A percentile compares a stretch with the other conserved stretches of the same genome.
phyloP scores from a whole-genome alignment of 1,140 invertebrate species.

The Drosophila willistoni region DNA sequence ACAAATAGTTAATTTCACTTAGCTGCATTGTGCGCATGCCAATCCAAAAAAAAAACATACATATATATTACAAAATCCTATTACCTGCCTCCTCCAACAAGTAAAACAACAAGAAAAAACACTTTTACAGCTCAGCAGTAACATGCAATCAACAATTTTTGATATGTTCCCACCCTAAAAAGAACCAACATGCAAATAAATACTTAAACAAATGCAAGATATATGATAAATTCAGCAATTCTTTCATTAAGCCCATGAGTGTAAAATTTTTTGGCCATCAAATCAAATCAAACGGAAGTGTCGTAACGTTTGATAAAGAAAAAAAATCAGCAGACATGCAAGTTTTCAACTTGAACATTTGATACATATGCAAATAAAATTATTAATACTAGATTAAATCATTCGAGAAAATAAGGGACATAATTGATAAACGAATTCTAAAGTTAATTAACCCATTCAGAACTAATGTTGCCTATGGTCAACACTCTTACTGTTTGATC shows the following conservation, averaged over 20 bases:
- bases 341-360: neutral
- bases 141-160: constrained; percentile 44
- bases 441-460: too few species aligned
- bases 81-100: neutral
- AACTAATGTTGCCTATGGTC: too few species aligned
- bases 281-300: constrained; percentile 68
- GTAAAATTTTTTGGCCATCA: constrained; percentile 34
- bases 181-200: constrained; percentile 54
- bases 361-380: too few species aligned
- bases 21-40: constrained; percentile 76
- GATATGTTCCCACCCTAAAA: neutral
- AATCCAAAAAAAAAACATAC: constrained; percentile 8
- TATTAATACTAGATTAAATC: too few species aligned
- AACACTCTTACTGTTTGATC: too few species aligned
- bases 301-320: constrained; percentile 48
- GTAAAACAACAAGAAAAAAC: constrained; percentile 12
- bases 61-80: constrained; percentile 18
- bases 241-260: constrained; percentile 34
- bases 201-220: neutral
- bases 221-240: constrained; percentile 44
- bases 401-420: too few species aligned
- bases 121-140: constrained; percentile 33
- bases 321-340: neutral
- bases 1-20: constrained; percentile 21
- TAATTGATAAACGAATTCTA: too few species aligned